A percentile compares a stretch with the other conserved stretches of the same genome.
Conservation (phyloP, 2,113 vertebrate genomes). For the Tor tambroides region DNA sequence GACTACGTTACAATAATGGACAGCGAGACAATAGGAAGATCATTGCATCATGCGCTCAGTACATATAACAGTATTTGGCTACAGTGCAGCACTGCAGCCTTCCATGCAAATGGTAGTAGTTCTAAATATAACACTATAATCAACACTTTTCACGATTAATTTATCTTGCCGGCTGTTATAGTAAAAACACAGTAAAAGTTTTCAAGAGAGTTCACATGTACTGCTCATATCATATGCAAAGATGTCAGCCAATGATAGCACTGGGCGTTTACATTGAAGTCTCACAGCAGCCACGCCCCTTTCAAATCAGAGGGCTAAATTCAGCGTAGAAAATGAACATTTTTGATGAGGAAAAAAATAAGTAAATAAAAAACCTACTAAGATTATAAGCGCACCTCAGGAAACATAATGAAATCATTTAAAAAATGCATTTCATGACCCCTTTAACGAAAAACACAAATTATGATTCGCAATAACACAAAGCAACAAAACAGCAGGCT, state of each 20-base stretch:
- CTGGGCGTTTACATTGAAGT: no score
- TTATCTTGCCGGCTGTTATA: neutral
- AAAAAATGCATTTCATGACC: neutral
- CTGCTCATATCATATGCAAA: neutral
- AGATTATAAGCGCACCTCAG: neutral
- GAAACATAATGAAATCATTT: neutral
- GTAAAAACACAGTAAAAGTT: neutral
- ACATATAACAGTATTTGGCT: no score
- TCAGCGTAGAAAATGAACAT: no score
- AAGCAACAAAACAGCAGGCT: slow-evolving; percentile 17
- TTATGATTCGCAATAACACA: neutral
- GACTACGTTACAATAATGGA: no score
- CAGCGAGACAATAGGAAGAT: no score
- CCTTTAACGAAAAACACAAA: neutral
- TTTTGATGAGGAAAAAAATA: no score
- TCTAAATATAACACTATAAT: neutral
- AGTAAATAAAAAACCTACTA: neutral
- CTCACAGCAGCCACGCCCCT: no score
- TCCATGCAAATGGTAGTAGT: no score
- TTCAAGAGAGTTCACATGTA: neutral
- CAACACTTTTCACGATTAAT: neutral
- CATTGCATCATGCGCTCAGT: no score
- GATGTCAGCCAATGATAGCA: no score
- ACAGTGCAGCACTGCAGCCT: no score
- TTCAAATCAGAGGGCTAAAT: no score